Evolutionary conservation across 2,113 vertebrate genomes (phyloP), one percentile per base, ranked within the genome.

Genomic region (Climacteris rufus): DNA sequence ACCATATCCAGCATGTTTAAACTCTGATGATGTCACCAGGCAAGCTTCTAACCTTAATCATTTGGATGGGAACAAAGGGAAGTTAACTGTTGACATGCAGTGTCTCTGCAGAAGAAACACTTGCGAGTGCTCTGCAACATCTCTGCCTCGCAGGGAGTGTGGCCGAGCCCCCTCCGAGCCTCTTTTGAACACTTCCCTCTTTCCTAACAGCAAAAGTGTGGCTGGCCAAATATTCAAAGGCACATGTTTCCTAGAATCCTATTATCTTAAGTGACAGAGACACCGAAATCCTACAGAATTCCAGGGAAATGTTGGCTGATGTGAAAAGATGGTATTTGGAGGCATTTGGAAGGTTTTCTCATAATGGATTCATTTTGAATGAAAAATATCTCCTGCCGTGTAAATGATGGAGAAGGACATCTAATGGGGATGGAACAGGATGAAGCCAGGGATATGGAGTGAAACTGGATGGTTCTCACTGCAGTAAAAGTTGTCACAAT

Each of bases 1-100:
- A 97, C 85, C 91, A 87, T 80, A 87, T 97, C 96, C 97, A 97
- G 86, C 89, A 57, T 83, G 94, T 79, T 94, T 94, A 95, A 95
- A 93, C 94, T 92, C 83, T 31, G 74, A 79, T 96, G 92, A 96
- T 97, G 92, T 96, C 96, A 92, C 93, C 94, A 89, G 65, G 83
- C 96, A 76, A 71, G 91, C 91, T 92, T 87, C 93, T 94, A 94
- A 94, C 91, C 95, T 96, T 93, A 89, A 94, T 96, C 92, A 95
- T 94, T 96, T 79, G 94, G 88, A 86, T 56, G 89, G 44, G 90
- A 94, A 92, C 87, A 94, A 94, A 96, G 90, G 91, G 82, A 87
- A 87, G 95, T 93, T 96, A 95, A 95, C 94, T 82, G 91, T 96
- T 97, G 94, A 90, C 91, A 37, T 31, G 63, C 60, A 0, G 42